Evolutionary conservation across 2,888 invertebrate genomes (phyloP), one percentile per base, ranked within the genome.

Genomic region (Volucella bombylans): DNA sequence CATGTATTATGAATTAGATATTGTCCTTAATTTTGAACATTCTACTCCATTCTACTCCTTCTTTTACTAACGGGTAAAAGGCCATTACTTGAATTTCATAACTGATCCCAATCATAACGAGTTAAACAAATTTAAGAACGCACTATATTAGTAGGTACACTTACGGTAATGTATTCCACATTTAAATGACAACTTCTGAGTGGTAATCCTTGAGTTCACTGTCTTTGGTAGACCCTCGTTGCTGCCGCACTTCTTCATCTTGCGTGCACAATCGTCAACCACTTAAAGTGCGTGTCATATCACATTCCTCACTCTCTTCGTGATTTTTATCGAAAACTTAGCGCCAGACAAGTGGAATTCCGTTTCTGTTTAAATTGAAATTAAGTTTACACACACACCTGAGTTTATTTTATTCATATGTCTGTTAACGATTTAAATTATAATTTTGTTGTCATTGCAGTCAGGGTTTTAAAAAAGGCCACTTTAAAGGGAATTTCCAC

Each of bases 301-400:
- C 68, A 57, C 59, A 72, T 73, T 77, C 57, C 45, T 73, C 72
- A 67, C 45, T 67, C 61, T 72, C 23, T 82, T 67, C 72, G 57
- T 82, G 82, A 78, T 77, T 78, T 72, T 82, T 77, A 73, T 82
- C 82, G 50, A 61, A 72, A 77, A 76, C 71, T 82, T 77, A 71
- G 76, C 82, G 82, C 82, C 82, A 71, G 82, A 67, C 82, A 71
- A 76, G 76, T 76, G 82, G 82, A 82, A 76, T 72, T 77, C 71
- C 59, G 61, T 69, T 68, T 62, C 14, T 69, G 45, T 71, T 78
- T 50, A 55, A 80, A 80, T 80, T 74, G 23, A 65, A 74, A 69
- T 81, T 57, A 74, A 57, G 50, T 57, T 52, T 68, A 78, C 62
- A 57, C 18, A 52, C 74, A 71, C 43, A 18, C 39, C 38, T 10